Base-by-base conservation (phyloP, 2,113 vertebrate species). In the Thunnus thynnus region DNA sequence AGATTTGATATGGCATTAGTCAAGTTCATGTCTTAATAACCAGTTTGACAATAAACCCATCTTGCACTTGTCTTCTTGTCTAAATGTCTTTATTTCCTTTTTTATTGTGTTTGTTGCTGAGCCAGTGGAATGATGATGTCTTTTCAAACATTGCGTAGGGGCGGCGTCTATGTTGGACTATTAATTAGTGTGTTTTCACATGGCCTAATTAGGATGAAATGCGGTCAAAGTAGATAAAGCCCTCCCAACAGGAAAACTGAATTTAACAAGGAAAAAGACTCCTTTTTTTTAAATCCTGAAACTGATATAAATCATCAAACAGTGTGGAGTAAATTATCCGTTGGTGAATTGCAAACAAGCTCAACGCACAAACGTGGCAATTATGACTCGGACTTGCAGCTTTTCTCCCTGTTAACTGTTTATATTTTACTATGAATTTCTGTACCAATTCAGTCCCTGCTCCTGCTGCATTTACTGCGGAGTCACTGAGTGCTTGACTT, bases 1-100 rank as follows among this genome's bases (percentile, higher is more conserved):
- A 95, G 91, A 95, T 95, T 96, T 97, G 95, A 95, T 95, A 95
- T 94, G 95, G 95, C 95, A 93, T 95, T 95, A 96, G 95, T 96
- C 96, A 95, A 96, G 92, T 94, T 96, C 86, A 96, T 97, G 96
- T 99, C 96, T 96, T 97, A 96, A 96, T 92, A 95, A 92, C 91
- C 94, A 88, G 94, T 95, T 96, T 96, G 95, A 96, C 93, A 97
- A 97, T 97, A 97, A 97, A 96, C 91, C 90, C 91, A 90, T 94
- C 90, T 95, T 96, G 94, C 93, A 95, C 94, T 91, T 90, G 82
- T 85, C 56, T 4, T 18, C 36, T 80, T 67, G 82, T 88, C 60
- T n/a, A 16, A 36, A 77, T 85, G 76, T 83, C 73, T 76, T 84
- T 61, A 50, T 86, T 90, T 74, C 11, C 17, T 57, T 16, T 0